Evolutionary conservation across 2,888 invertebrate species (phyloP), one percentile per base, ranked within the genome.

Genomic region (Macropis europaea): DNA sequence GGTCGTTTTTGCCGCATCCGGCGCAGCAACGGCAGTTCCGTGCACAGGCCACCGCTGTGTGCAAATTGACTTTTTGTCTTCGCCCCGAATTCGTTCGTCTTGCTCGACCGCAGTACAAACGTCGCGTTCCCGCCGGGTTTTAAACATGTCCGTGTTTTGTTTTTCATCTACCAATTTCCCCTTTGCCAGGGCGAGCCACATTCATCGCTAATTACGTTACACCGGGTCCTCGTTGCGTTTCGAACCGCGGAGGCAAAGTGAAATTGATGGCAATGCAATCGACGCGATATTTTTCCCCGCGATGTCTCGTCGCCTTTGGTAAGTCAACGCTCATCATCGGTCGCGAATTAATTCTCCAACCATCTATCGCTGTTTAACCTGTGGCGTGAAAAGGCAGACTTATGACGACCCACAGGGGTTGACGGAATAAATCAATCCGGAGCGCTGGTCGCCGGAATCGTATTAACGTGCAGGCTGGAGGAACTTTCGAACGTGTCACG

Each of bases 31-130:
- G n/a, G 54, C 64, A 62, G 28, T 43, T 56, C 54, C 61, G 53
- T 30, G 30, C 15, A 30, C 40, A 1, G 24, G 40, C 22, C 42
- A 43, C 19, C 54, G 63, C n/a, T 57, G 53, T 54, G 72, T 70
- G 34, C 73, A 75, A 76, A 81, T 79, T 76, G 73, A 81, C 73
- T 77, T 77, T 82, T 77, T 48, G 34, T 13, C 26, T 66, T 45
- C 9, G 26, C 45, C 32, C 40, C 54, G 56, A 52, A 28, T 30
- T 43, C 17, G 15, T 34, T 28, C 43, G 69, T 54, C 66, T 70
- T 69, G 69, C 69, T 66, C 57, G 70, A 78, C 75, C 56, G 45
- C 63, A 52, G 30, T 67, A 67, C 56, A 63, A 68, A 68, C 56
- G 62, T 43, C 54, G 40, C 60, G 52, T 57, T n/a, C n/a, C n/a